These are phyloP conservation scores for Platyura marginata DNA, from an alignment of 1,140 invertebrate species.

Conservation along the genomic window DNA sequence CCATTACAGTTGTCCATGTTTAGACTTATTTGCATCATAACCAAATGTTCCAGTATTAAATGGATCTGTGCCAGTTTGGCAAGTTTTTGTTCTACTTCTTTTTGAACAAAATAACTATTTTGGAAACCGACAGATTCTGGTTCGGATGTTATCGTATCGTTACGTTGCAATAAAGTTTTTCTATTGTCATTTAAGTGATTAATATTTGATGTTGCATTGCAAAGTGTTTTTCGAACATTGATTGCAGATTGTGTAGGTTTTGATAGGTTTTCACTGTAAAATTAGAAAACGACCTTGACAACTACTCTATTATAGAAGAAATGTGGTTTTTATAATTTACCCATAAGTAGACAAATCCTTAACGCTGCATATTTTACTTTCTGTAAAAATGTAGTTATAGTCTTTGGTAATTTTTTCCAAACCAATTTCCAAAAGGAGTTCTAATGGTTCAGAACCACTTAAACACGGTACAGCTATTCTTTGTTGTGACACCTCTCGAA, in stretches of 20 bases:
- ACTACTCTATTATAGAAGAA: no score
- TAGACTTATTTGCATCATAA: constrained; percentile 21
- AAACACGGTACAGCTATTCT: constrained; percentile 20
- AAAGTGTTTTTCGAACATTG: constrained; percentile 19
- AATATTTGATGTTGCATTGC: background rate
- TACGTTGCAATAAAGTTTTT: background rate
- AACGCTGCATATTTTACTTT: constrained; percentile 22
- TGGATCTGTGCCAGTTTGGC: constrained; percentile 19
- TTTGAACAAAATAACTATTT: constrained; percentile 18
- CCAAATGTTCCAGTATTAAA: constrained; percentile 17
- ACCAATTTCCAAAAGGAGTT: constrained; percentile 21
- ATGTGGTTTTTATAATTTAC: no score
- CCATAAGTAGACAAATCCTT: no score
- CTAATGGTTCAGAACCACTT: constrained; percentile 18
- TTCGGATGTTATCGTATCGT: no score
- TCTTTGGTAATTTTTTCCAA: constrained; percentile 21
- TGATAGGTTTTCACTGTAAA: background rate
- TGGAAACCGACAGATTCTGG: constrained; percentile 13
- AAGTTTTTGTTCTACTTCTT: constrained; percentile 10
- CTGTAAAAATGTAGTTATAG: constrained; percentile 20
- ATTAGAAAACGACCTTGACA: background rate
- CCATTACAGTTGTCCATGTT: constrained; percentile 17
- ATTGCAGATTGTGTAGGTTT: constrained; percentile 4
- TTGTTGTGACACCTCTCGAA: constrained; percentile 17
- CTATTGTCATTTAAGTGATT: background rate